Conservation (phyloP, 2,113 vertebrate species). For the Trematocara macrostoma region DNA sequence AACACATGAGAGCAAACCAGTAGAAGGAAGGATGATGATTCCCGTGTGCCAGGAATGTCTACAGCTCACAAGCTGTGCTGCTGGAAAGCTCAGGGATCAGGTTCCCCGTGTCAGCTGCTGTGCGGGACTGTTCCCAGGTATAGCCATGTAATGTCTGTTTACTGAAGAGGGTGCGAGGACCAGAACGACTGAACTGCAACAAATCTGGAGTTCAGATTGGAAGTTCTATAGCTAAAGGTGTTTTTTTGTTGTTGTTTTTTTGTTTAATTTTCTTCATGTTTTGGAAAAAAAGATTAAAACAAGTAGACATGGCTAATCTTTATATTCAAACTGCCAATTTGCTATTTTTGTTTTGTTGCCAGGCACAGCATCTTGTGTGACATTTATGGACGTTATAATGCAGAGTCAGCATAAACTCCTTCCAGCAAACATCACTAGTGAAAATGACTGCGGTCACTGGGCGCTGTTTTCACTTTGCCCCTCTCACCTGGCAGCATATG, state of each 20-base stretch:
- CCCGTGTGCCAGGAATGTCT: constrained; percentile 53
- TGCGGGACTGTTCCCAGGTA: constrained; percentile 38
- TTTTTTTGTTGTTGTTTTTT: neutral
- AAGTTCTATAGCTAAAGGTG: neutral
- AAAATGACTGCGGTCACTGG: neutral
- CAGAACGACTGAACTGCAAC: neutral
- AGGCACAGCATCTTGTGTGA: neutral
- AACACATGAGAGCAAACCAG: constrained; percentile 17
- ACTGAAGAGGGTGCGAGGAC: neutral
- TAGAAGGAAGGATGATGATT: constrained; percentile 18
- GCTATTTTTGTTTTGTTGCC: neutral
- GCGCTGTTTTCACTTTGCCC: neutral
- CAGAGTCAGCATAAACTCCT: neutral
- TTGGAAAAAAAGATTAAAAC: neutral
- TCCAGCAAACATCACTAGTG: neutral
- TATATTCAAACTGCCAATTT: neutral
- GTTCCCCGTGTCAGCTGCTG: constrained; percentile 67
- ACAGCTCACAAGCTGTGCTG: constrained; percentile 47
- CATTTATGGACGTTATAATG: neutral
- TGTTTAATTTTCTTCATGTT: neutral
- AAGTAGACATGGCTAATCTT: neutral
- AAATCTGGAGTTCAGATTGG: neutral
- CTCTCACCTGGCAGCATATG: neutral
- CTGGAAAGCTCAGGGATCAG: constrained; percentile 63
- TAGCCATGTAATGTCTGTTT: constrained; percentile 40